Base-by-base conservation (phyloP, 2,797 vertebrate species). In the Channa striata region DNA sequence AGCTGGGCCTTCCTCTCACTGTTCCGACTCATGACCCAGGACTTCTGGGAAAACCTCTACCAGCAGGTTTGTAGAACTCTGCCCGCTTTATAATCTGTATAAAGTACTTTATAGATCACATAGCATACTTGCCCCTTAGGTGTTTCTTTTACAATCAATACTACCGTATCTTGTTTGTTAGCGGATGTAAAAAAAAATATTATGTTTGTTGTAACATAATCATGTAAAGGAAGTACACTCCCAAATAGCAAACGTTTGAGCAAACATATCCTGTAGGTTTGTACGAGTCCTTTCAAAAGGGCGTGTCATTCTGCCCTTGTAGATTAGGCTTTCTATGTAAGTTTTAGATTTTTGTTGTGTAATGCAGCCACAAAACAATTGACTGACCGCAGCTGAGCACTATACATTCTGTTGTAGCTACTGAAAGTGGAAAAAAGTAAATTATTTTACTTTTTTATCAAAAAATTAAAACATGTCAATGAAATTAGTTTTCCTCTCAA, bases 11-110 rank as follows among this genome's bases (percentile, higher is more conserved):
- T 99, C 91, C 95, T 99, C 71, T 98, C 98, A 11, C 93, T 99
- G 81, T 99, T 99, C 93, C 94, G 98, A 46, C 95, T 99, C 85
- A 99, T 99, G 98, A 99, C 97, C 78, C 98, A 99, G 93, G 98
- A 99, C 93, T 98, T 68, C 89, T 99, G 97, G 97, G 98, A 99
- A 90, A 97, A 97, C 89, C 97, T 99, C 82, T 99, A 98, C 85
- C 97, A 98, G 82, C 95, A 98, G 97, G 98, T 99, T 43, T 6
- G 80, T 37, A 8, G 4, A 37, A 10, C 23, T 25, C 40, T 17
- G 20, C 4, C 37, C 6, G 6, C 11, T 39, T 34, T 51, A 6
- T 25, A 11, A n/a, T 12, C 19, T 7, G 36, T 19, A 34, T 1
- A 17, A 17, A 46, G 43, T 19, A 46, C 43, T 7, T 43, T 19